Percentiles rank a stretch among this genome's conserved stretches.
phyloP scores from a whole-genome alignment of 2,797 vertebrate genomes.

The Enteromius afrohamiltoni region DNA sequence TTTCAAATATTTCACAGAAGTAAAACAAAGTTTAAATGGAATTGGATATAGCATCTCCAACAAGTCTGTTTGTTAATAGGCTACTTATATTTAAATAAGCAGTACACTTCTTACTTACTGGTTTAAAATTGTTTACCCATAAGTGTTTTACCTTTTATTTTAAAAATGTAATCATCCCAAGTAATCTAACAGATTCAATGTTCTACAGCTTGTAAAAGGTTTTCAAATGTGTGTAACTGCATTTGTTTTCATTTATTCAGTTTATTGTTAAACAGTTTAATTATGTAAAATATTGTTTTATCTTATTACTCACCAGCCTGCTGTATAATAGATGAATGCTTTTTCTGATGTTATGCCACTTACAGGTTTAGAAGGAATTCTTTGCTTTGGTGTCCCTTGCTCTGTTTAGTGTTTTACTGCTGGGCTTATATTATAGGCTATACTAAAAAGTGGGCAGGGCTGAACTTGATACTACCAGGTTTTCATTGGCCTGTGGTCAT shows the following conservation, averaged over 20 bases:
- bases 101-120: no score
- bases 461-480: neutral
- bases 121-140: no score
- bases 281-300: neutral
- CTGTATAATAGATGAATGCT: neutral
- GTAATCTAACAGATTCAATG: neutral
- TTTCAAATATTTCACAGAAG: neutral
- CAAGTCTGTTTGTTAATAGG: no score
- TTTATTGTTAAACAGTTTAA: neutral
- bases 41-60: no score
- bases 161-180: neutral
- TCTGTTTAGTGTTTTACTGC: constrained; percentile 5
- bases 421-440: neutral
- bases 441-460: neutral
- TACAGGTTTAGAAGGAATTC: neutral
- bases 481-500: constrained; percentile 9
- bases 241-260: neutral
- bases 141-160: no score
- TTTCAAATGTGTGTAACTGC: neutral
- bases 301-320: no score
- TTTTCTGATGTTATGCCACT: neutral
- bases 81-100: no score
- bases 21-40: no score
- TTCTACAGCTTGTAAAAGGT: neutral
- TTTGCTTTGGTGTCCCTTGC: neutral